Evolutionary conservation across 2,797 vertebrate genomes (phyloP), one percentile per base, ranked within the genome.

Genomic region (Acanthopagrus latus): DNA sequence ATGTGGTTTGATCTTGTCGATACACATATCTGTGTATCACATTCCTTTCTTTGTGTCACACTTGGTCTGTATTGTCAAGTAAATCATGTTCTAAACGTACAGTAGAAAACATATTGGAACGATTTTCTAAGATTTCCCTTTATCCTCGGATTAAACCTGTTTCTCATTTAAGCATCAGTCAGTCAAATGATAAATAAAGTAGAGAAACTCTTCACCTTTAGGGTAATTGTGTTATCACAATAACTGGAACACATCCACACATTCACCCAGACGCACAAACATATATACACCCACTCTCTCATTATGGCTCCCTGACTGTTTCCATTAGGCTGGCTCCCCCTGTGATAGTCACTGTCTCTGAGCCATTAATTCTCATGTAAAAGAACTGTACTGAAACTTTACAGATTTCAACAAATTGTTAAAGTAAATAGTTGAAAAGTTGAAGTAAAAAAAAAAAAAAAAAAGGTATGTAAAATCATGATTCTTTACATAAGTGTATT

Each of bases 341-440:
- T 18, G 7, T 64, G 50, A 51, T 60, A 46, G 46, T 27, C 4
- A 17, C 54, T 57, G 21, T 5, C 46, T 77, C 41, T 3, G 56
- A 67, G 67, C 38, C 52, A 33, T 78, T 82, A 23, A 29, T 27
- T 4, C 54, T 56, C 7, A 27, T 4, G 25, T 54, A 25, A 25
- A 23, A 16, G 14, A 7, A 18, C 17, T 7, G 16, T 47, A 47
- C 44, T 47, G 33, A 33, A 7, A 1, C 7, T 38, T 38, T 9
- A 8, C 33, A 38, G 9, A 38, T 38, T 38, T 38, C 7, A 38
- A 27, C 7, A 38, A 38, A 38, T 38, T 2, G 29, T 6, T 33
- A 6, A 33, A 33, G 27, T 33, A 7, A 33, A 33, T n/a, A n/a
- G n/a, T n/a, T n/a, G n/a, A n/a, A n/a, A n/a, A 9, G 29, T 6